Evolutionary conservation across 2,888 invertebrate genomes (phyloP), one percentile per base, ranked within the genome.

Genomic region (Steromphala cineraria): DNA sequence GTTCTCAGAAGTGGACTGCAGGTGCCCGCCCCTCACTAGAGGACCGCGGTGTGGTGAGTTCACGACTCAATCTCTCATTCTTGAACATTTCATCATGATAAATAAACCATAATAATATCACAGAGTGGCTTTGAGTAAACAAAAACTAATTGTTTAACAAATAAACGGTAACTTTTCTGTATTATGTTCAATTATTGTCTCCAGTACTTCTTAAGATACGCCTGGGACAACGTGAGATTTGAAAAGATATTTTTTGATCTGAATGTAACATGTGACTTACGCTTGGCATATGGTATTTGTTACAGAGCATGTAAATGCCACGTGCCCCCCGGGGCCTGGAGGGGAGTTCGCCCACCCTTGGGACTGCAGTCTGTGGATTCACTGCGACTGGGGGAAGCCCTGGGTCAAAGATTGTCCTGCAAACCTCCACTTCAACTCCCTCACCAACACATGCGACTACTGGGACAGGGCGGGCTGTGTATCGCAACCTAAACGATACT

Each of bases 331-430:
- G 31, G 76, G 76, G 15, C 19, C 71, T 0, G 71, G 53, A 8
- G 79, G 71, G 7, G 56, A 74, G 7, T 79, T 56, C 17, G 75
- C 79, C n/a, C 74, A 79, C 75, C 79, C 79, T 8, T 67, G 28
- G 31, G 74, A 74, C 13, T 79, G 79, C 28, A 52, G 19, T 24
- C 55, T 71, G 53, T 79, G 79, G 79, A 53, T 79, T 17, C 79
- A 79, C 55, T 79, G 79, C 46, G 79, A 74, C 55, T 56, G 40
- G 52, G 79, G 79, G 19, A 53, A 31, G 8, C 31, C 55, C 0
- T 79, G 67, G 28, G 55, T 79, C 5, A 79, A 79, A 24, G 75
- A 71, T 15, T 79, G 79, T 55, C 79, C 79, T 19, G 79, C 53
- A 15, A 53, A 79, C 36, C 79, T 79, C 21, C 79, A 79, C 46